Evolutionary conservation across 2,888 invertebrate species (phyloP), one percentile per base, ranked within the genome.

Genomic region (Pseudococcus longispinus): DNA sequence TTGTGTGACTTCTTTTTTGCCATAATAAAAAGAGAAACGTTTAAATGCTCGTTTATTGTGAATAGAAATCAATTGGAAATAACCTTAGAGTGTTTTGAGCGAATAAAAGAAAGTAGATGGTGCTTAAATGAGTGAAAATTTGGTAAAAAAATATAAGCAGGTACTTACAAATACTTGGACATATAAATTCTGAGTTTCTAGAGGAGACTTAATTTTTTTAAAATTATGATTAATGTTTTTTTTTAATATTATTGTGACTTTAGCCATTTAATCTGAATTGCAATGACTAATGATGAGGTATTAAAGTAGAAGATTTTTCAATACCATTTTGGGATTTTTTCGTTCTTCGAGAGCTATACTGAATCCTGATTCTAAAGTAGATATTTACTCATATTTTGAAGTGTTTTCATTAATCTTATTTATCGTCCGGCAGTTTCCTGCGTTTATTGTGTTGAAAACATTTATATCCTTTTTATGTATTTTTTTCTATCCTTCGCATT

Each of bases 381-480:
- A n/a, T n/a, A n/a, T n/a, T n/a, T n/a, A 42, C 9, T 20, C 42
- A 42, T n/a, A n/a, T 80, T 80, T 80, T 80, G 5, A 80, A 37
- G 77, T 80, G 37, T 42, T 70, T 29, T 42, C 77, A 80, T 80
- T 80, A 80, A 80, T 80, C 77, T 29, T 70, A 70, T 70, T 70
- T 70, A 70, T 29, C 37, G 51, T 60, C 70, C 26, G 13, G 70
- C 29, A 29, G 70, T 70, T 70, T 70, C 70, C 70, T 70, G 70
- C 15, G 0, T 29, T 32, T 15, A 29, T 29, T 70, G n/a, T 70
- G 29, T 70, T 32, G 29, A 70, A 70, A 29, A 18, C 8, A 70
- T 37, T 5, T 1, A 29, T 29, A 70, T 29, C 8, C 70, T 29
- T 29, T 29, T 29, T 15, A 70, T 29, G 18, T 29, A 4, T 70